Evolutionary conservation across 1,140 invertebrate genomes (phyloP).

Genomic region (Macrocentrus cingulum): DNA sequence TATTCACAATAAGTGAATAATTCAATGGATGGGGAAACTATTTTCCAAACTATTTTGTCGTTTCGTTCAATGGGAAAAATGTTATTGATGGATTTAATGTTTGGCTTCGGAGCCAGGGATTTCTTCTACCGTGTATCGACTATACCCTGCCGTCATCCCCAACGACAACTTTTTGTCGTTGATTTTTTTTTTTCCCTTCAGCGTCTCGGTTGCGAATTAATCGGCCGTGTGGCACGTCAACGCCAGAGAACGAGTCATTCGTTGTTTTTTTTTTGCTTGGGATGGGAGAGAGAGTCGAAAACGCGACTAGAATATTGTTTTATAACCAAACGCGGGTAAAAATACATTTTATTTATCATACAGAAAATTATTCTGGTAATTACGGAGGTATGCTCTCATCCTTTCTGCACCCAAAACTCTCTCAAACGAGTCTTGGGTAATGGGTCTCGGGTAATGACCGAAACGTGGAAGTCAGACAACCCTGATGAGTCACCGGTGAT

Average conservation of each 20-base stretch:
- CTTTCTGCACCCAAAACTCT: too few relatives aligned
- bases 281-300: slow-evolving; percentile 4
- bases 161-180: slow-evolving; percentile 4
- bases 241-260: slow-evolving; percentile 25
- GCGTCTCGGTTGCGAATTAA: slow-evolving; percentile 28
- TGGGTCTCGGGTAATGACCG: too few relatives aligned
- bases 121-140: slow-evolving; percentile 7
- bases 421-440: too few relatives aligned
- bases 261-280: not conserved
- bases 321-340: too few relatives aligned
- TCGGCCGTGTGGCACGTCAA: slow-evolving; percentile 29
- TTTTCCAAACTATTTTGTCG: not conserved
- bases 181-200: slow-evolving; percentile 9
- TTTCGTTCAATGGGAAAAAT: not conserved
- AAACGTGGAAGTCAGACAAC: too few relatives aligned
- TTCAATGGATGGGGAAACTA: slow-evolving; percentile 22
- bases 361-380: too few relatives aligned
- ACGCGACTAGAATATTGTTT: not conserved
- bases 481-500: too few relatives aligned
- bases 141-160: slow-evolving; percentile 5
- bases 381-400: too few relatives aligned
- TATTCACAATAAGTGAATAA: slow-evolving; percentile 27
- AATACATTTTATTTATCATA: too few relatives aligned
- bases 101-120: not conserved
- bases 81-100: not conserved